Percentiles rank a stretch among this genome's conserved stretches.
Evolutionary conservation across 35 echinoderm and acorn worm species (phyloP).

Genomic region (Stichopus chloronotus): DNA sequence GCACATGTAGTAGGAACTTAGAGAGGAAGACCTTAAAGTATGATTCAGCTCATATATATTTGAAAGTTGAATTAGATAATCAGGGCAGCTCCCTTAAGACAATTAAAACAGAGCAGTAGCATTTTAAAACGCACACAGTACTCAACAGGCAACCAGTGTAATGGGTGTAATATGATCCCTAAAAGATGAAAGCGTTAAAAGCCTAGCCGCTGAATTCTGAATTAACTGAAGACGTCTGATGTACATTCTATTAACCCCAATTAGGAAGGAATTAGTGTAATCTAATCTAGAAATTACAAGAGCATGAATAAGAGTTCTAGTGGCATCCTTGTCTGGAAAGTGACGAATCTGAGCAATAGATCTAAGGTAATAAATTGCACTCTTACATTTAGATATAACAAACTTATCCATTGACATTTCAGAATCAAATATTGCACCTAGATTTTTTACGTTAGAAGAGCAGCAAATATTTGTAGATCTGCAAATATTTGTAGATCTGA

Average conservation of each 20-base stretch:
- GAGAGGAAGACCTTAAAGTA: too few relatives aligned
- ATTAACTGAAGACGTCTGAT: neutral
- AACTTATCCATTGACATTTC: neutral
- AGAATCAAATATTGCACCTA: too few relatives aligned
- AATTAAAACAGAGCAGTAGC: too few relatives aligned
- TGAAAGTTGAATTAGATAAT: too few relatives aligned
- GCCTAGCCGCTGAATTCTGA: conserved; percentile 18
- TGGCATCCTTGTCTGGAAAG: neutral
- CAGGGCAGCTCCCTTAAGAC: too few relatives aligned
- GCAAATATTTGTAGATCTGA: too few relatives aligned
- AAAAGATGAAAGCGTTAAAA: neutral
- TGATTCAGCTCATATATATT: too few relatives aligned
- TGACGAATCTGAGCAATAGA: conserved; percentile 34
- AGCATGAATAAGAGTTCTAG: neutral
- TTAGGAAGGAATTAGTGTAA: conserved; percentile 8
- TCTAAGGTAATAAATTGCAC: neutral
- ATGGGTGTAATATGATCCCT: too few relatives aligned
- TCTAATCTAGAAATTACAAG: conserved; percentile 36
- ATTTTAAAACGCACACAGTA: too few relatives aligned
- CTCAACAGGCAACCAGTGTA: too few relatives aligned
- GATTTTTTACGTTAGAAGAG: neutral
- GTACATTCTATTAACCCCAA: neutral
- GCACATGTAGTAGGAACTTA: too few relatives aligned
- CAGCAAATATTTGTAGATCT: neutral
- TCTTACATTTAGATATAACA: conserved; percentile 19